These are phyloP conservation scores for Dolichotis patagonum DNA, from an alignment of 2,113 vertebrate genomes.

Conservation along the genomic window DNA sequence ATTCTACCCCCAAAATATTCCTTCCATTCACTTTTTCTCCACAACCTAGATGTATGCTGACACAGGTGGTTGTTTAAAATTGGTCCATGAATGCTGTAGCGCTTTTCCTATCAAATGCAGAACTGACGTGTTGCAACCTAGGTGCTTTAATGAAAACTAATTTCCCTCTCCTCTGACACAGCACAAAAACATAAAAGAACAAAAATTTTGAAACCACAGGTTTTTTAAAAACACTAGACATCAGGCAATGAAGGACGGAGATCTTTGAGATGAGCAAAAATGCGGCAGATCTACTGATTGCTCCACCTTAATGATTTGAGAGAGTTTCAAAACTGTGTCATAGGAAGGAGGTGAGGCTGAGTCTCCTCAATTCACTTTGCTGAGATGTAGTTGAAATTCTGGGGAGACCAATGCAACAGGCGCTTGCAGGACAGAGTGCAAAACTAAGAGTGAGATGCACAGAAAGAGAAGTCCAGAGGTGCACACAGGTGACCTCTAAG, in stretches of 20 bases:
- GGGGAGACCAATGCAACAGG: not conserved
- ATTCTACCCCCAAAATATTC: not conserved
- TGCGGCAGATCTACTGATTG: not conserved
- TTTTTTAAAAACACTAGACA: not conserved
- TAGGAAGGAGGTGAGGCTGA: not conserved
- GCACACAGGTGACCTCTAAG: not conserved
- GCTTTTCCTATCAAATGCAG: not conserved
- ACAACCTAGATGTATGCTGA: not conserved
- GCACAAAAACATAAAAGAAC: not conserved
- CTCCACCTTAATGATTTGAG: not conserved
- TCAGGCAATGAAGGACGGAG: not conserved
- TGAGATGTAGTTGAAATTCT: not conserved
- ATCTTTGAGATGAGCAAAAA: not conserved
- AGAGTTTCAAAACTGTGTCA: not conserved
- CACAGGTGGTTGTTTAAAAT: not conserved
- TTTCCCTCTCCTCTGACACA: not conserved
- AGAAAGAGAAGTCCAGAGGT: not conserved
- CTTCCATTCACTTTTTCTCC: not conserved
- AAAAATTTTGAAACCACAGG: not conserved
- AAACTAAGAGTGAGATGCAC: not conserved
- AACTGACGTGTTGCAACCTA: not conserved
- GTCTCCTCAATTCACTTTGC: too few relatives aligned
- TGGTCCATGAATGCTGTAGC: not conserved
- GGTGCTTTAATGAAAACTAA: not conserved
- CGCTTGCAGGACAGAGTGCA: not conserved